Percentiles rank a stretch among this genome's conserved stretches.
phyloP scores from a whole-genome alignment of 2,888 invertebrate species.

The Psylliodes chrysocephalus region DNA sequence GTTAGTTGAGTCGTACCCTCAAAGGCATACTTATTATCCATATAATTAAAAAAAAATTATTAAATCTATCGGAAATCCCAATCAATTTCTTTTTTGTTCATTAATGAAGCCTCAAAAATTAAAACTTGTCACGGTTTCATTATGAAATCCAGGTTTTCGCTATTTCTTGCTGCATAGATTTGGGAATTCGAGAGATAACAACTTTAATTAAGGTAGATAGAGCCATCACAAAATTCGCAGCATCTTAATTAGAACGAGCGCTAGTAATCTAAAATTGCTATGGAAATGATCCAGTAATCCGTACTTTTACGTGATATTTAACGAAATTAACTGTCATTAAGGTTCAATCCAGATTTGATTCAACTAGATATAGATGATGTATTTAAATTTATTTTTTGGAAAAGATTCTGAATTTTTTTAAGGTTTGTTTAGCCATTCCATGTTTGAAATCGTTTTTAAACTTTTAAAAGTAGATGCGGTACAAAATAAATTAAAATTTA shows the following conservation, averaged over 20 bases:
- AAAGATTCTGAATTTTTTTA: no score
- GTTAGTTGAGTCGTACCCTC: no score
- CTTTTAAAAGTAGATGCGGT: no score
- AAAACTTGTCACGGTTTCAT: neutral
- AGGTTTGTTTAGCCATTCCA: no score
- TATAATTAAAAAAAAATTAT: no score
- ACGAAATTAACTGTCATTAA: neutral
- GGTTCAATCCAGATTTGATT: no score
- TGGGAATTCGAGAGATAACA: slow-evolving; percentile 11
- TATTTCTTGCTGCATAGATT: slow-evolving; percentile 5
- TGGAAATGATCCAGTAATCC: neutral
- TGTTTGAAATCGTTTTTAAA: no score
- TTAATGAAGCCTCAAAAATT: neutral
- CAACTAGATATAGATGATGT: no score
- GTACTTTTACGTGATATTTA: neutral
- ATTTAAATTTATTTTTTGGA: no score
- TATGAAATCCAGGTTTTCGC: neutral
- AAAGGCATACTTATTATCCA: no score
- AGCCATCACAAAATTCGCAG: slow-evolving; percentile 51
- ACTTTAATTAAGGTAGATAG: slow-evolving; percentile 50
- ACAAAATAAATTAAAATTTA: no score
- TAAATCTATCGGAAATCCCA: no score
- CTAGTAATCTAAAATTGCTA: slow-evolving; percentile 36
- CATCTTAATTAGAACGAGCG: slow-evolving; percentile 51
- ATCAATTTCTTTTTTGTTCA: neutral